A percentile compares a stretch with the other conserved stretches of the same genome.
Conservation (phyloP, 2,888 invertebrate genomes). For the Ametastegia equiseti region DNA sequence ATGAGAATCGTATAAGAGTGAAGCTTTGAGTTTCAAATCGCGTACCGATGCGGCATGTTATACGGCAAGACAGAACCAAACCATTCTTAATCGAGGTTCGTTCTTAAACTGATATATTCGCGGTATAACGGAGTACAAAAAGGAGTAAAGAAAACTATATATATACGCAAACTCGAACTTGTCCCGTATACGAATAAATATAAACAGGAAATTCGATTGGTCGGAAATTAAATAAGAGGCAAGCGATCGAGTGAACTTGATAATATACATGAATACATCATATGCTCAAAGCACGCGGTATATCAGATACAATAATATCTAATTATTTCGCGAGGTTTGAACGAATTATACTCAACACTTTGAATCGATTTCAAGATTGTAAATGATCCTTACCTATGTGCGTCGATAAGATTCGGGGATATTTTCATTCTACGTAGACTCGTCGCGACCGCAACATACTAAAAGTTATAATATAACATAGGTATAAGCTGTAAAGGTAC, state of each 20-base stretch:
- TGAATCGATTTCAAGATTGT: neutral
- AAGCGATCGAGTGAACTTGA: too few species aligned
- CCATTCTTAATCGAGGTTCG: conserved; percentile 39
- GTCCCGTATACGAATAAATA: neutral
- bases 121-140: too few species aligned
- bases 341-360: neutral
- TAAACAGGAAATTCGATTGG: neutral
- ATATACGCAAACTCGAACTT: conserved; percentile 1
- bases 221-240: too few species aligned
- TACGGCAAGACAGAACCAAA: conserved; percentile 23
- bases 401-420: neutral
- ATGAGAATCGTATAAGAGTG: conserved; percentile 49
- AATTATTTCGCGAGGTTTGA: neutral
- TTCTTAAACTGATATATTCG: conserved; percentile 28
- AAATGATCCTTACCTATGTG: neutral
- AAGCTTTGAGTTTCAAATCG: conserved; percentile 64
- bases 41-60: conserved; percentile 54
- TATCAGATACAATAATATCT: neutral
- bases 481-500: too few species aligned
- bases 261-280: too few species aligned
- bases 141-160: neutral
- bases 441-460: too few species aligned
- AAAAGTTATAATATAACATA: too few species aligned
- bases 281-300: neutral
- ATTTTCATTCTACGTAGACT: too few species aligned